Base-by-base conservation (phyloP, 2,113 vertebrate genomes). In the Lynx canadensis region DNA sequence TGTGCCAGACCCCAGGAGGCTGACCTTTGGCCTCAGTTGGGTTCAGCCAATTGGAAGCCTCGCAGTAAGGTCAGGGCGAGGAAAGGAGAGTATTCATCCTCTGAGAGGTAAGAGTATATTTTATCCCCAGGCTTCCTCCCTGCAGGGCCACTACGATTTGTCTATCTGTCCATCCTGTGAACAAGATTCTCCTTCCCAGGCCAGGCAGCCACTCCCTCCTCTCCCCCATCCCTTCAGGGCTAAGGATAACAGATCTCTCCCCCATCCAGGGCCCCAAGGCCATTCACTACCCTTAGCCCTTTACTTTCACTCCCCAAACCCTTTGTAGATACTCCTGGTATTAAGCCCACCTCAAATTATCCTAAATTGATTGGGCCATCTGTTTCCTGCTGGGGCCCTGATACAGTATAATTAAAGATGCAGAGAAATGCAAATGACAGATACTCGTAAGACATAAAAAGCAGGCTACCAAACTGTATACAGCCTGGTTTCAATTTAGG, bases 301-400 rank as follows among this genome's bases (percentile, higher is more conserved):
- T 76, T 66, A 45, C 45, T 65, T 69, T 89, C 14, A 48, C 45
- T 50, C 38, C 10, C 16, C 31, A 50, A 27, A 16, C 16, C 27
- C 78, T 81, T 73, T 52, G 68, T 63, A 97, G 91, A 86, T n/a
- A 73, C 15, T 66, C 50, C 27, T 36, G 48, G 38, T 74, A 69
- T 80, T 48, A 90, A 90, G 63, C 21, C 18, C 18, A 90, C 81
- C 76, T 92, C 97, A 86, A 96, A 60, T 97, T 94, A 97, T 36
- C 88, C 93, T 88, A 65, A 94, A 91, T 68, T 86, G 95, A 97
- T 83, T 55, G 50, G 66, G 31, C 80, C 69, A 57, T 92, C 63
- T 92, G 92, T 92, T 95, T 96, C 74, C 91, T 80, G 48, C 88
- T 95, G 95, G 88, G 84, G 31, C 50, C 84, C 68, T 60, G 82